Base-by-base conservation (phyloP, 2,888 invertebrate genomes). In the Drosophila leonis region DNA sequence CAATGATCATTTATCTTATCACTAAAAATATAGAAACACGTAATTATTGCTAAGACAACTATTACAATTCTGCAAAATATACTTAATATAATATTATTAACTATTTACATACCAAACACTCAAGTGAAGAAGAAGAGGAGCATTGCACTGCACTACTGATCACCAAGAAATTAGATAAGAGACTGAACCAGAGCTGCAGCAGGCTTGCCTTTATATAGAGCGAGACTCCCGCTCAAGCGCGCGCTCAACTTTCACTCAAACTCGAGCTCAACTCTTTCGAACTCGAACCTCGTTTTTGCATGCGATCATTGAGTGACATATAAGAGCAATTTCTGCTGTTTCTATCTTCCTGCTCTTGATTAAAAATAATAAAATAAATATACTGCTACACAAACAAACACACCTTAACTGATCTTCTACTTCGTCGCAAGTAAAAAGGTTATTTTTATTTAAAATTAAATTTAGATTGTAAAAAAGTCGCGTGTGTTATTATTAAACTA, bases 401-500 rank as follows among this genome's bases (percentile, higher is more conserved):
- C 1, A 20, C 2, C 6, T 2, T 13, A 20, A 6, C 44, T 24
- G 15, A 27, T 46, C 15, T 46, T 15, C 44, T 44, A 13, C 13
- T 24, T 15, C 15, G 24, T 44, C 7, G 15, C 3, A 7, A 24
- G 13, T 44, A 33, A 35, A 35, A 35, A 27, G 1, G 13, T 48
- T 49, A 18, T 9, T 18, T 4, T 31, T 31, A 18, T 18, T 24
- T 10, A 0, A 18, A 27, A 18, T 29, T 29, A 15, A 4, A 20
- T 20, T 54, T 5, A 8, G 2, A 1, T 20, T 6, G 24, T 7
- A 49, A 64, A 56, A 42, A 61, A 42, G 64, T 69, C 12, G 44
- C 64, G 33, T 61, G 44, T 27, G 55, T n/a, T 49, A 37, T 68
- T 65, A 57, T 60, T 44, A 68, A 65, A 55, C 52, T 56, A 64